phyloP scores from a whole-genome alignment of 2,797 vertebrate genomes.

The Gadopsis marmoratus region DNA sequence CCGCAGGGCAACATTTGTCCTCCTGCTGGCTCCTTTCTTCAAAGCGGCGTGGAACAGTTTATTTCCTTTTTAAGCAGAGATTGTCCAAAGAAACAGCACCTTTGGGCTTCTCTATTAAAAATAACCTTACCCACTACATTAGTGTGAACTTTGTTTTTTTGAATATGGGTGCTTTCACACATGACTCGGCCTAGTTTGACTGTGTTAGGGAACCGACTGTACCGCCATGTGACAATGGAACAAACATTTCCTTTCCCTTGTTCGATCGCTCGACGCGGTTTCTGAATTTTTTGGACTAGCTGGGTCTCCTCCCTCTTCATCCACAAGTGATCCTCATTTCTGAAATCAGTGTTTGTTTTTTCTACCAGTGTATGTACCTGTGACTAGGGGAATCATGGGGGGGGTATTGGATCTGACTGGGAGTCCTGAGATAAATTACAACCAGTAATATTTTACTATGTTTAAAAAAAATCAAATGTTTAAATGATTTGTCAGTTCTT shows the following conservation, averaged over 20 bases:
- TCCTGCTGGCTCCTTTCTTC: constrained; percentile 6
- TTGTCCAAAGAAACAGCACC: constrained; percentile 45
- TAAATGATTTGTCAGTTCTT: constrained; percentile 25
- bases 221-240: constrained; percentile 28
- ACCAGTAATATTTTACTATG: constrained; percentile 32
- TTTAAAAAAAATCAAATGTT: constrained; percentile 5
- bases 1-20: constrained; percentile 35
- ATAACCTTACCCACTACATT: constrained; percentile 76
- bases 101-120: constrained; percentile 50
- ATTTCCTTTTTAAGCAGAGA: constrained; percentile 49
- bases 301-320: constrained; percentile 69
- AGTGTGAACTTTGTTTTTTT: constrained; percentile 70
- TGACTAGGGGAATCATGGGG: constrained; percentile 58
- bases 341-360: constrained; percentile 81
- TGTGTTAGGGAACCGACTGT: constrained; percentile 28
- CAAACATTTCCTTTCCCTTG: neutral
- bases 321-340: constrained; percentile 72
- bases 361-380: constrained; percentile 71
- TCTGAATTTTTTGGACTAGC: constrained; percentile 27
- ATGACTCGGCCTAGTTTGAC: constrained; percentile 30
- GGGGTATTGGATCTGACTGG: constrained; percentile 57
- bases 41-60: constrained; percentile 11
- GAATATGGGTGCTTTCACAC: constrained; percentile 51
- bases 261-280: constrained; percentile 9
- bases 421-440: constrained; percentile 60